A percentile compares a stretch with the other conserved stretches of the same genome.
phyloP scores from a whole-genome alignment of 1,140 invertebrate genomes.

The Halesus radiatus region DNA sequence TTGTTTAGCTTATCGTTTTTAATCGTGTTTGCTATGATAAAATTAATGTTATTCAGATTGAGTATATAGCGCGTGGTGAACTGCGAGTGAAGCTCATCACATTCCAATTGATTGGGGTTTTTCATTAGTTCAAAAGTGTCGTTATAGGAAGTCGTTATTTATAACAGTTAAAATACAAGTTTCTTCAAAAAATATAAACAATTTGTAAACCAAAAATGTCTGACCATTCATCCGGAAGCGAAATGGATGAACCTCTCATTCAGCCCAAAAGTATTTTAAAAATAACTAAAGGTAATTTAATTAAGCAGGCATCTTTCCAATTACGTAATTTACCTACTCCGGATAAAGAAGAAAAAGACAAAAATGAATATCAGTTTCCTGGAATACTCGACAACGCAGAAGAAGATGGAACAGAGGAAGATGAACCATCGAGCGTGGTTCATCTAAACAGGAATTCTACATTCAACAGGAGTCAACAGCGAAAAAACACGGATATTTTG shows the following conservation, averaged over 20 bases:
- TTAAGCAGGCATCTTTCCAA: not conserved
- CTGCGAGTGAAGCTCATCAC: not conserved
- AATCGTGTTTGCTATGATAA: too few relatives aligned
- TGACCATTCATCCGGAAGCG: not conserved
- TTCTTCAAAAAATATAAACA: not conserved
- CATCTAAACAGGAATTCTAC: slow-evolving; percentile 6
- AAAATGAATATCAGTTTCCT: not conserved
- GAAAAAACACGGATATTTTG: slow-evolving; percentile 57
- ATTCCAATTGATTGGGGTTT: not conserved
- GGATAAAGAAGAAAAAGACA: not conserved
- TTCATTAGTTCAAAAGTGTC: not conserved
- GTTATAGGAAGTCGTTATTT: not conserved
- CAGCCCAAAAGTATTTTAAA: not conserved
- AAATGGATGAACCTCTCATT: not conserved
- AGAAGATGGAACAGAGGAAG: not conserved
- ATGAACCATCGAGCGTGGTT: not conserved
- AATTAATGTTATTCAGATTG: too few relatives aligned
- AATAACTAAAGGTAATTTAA: not conserved
- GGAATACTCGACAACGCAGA: not conserved
- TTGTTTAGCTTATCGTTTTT: too few relatives aligned
- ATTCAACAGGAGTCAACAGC: not conserved
- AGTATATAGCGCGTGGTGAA: too few relatives aligned
- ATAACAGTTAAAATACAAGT: not conserved
- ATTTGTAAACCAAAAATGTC: not conserved
- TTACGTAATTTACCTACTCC: not conserved